Evolutionary conservation across 2,113 vertebrate species (phyloP).

Genomic region (Chamaetylas fuelleborni): DNA sequence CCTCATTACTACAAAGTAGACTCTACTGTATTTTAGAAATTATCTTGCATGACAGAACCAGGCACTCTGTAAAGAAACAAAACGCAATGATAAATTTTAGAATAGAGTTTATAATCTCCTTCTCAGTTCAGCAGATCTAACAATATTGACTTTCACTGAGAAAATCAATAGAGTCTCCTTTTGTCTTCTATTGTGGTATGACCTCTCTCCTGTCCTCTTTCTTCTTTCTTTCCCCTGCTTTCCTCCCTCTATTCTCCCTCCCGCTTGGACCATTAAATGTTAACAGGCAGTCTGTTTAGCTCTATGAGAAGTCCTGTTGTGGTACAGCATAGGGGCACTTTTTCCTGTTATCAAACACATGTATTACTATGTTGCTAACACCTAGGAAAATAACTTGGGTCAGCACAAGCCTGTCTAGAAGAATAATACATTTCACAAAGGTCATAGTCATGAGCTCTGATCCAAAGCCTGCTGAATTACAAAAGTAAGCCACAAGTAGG

Average conservation of each 20-base stretch:
- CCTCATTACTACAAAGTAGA: not conserved
- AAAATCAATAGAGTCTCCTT: not conserved
- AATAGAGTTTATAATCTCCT: not conserved
- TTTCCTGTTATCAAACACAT: not conserved
- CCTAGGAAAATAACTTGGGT: not conserved
- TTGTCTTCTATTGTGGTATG: not conserved
- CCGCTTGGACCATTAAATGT: not conserved
- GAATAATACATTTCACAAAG: not conserved
- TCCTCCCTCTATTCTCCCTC: not conserved
- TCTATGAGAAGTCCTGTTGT: not conserved
- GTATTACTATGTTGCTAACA: not conserved
- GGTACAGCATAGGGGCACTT: not conserved
- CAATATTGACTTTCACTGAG: not conserved
- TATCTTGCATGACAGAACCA: not conserved
- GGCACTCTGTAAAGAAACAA: not conserved
- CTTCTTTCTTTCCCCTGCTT: not conserved
- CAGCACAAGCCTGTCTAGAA: not conserved
- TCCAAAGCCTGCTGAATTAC: not conserved
- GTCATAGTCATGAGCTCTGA: not conserved
- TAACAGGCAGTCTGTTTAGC: not conserved
- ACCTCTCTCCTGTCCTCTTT: not conserved
- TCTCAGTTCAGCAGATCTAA: not conserved
- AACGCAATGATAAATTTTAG: not conserved
- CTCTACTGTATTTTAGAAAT: not conserved
- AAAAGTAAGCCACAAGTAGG: not conserved